Conservation (phyloP, 2,888 invertebrate species). For the Noctua janthe region DNA sequence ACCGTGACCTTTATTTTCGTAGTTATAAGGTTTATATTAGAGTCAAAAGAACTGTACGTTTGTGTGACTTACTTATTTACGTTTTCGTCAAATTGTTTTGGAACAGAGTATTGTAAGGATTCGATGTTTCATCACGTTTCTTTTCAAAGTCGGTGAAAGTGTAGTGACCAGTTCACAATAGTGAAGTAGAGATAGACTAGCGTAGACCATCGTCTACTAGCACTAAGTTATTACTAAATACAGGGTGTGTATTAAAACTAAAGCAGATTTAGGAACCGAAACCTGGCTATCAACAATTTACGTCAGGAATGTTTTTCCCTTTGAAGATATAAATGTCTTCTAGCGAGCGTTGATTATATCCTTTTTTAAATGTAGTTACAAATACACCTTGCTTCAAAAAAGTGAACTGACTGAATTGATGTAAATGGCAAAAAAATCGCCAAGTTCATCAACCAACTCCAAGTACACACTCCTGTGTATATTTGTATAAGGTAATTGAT, state of each 20-base stretch:
- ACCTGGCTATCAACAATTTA: neutral
- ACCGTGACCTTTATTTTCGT: neutral
- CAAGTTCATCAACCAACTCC: neutral
- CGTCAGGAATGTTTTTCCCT: neutral
- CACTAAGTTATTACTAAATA: slow-evolving; percentile 63
- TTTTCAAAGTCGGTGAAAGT: slow-evolving; percentile 30
- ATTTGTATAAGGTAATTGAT: neutral
- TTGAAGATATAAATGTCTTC: neutral
- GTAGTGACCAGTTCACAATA: slow-evolving; percentile 20
- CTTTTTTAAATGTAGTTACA: neutral
- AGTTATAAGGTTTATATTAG: neutral
- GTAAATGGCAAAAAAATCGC: neutral
- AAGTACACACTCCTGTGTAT: neutral
- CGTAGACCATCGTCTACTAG: slow-evolving; percentile 44
- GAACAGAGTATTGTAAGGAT: neutral
- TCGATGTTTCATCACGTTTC: neutral
- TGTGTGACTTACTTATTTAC: neutral
- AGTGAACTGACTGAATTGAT: neutral
- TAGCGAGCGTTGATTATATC: neutral
- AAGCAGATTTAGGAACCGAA: slow-evolving; percentile 3
- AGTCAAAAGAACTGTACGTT: neutral
- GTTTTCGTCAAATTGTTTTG: slow-evolving; percentile 12
- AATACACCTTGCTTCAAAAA: neutral
- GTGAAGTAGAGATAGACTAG: slow-evolving; percentile 51
- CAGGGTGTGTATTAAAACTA: slow-evolving; percentile 50